A percentile compares a stretch with the other conserved stretches of the same genome.
phyloP scores from a whole-genome alignment of 2,797 vertebrate species.

The Hipposideros larvatus region DNA sequence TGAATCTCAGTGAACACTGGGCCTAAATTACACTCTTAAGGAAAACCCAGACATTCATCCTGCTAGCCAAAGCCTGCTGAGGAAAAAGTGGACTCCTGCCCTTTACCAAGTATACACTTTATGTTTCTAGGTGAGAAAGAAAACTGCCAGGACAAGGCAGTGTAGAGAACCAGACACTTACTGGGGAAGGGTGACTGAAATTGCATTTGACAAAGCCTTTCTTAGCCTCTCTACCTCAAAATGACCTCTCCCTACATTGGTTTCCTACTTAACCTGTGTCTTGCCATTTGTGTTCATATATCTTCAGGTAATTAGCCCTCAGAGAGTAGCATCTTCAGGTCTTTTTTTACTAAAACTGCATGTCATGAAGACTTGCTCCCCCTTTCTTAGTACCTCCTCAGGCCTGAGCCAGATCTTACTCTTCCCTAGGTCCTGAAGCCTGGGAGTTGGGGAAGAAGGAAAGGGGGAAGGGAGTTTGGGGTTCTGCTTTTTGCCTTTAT shows the following conservation, averaged over 20 bases:
- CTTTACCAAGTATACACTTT: not conserved
- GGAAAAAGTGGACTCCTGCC: not conserved
- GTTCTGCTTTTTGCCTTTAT: slow-evolving; percentile 34
- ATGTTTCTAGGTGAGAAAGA: slow-evolving; percentile 15
- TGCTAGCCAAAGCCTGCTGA: not conserved
- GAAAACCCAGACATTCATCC: not conserved
- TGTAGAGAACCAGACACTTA: not conserved
- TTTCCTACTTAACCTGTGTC: not conserved
- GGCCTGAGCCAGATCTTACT: not conserved
- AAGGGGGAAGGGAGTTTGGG: not conserved
- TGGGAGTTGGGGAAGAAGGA: not conserved
- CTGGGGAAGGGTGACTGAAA: not conserved
- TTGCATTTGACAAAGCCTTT: not conserved
- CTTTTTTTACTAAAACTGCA: not conserved
- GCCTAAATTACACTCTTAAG: not conserved
- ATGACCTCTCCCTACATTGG: not conserved
- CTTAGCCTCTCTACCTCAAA: not conserved
- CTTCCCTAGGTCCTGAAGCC: not conserved
- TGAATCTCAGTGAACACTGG: not conserved
- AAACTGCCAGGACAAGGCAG: not conserved
- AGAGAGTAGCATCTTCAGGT: not conserved
- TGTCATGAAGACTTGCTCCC: not conserved
- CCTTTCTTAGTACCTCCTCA: not conserved
- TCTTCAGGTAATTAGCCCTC: not conserved
- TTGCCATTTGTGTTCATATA: not conserved